phyloP scores from a whole-genome alignment of 2,797 vertebrate genomes.

The Takifugu rubripes region DNA sequence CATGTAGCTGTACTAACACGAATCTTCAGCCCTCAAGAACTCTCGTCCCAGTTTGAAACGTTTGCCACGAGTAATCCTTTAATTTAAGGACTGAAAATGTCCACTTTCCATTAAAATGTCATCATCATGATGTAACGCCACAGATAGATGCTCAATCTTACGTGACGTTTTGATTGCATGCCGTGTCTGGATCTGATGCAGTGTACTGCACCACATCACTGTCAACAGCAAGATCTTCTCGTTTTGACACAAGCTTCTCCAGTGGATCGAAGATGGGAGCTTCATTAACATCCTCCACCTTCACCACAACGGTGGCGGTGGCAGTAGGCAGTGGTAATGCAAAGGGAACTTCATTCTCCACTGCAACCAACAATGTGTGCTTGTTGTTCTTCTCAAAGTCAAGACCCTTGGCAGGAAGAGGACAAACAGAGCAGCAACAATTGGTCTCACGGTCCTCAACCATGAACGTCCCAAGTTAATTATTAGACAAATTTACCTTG shows the following conservation, averaged over 20 bases:
- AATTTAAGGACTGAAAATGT: too few species aligned
- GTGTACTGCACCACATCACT: slow-evolving; percentile 63
- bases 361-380: slow-evolving; percentile 75
- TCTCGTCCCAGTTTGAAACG: too few species aligned
- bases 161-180: slow-evolving; percentile 77
- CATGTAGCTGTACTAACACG: too few species aligned
- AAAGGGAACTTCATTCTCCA: slow-evolving; percentile 81
- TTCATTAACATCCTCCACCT: slow-evolving; percentile 84
- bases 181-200: slow-evolving; percentile 84
- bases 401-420: slow-evolving; percentile 66
- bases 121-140: neutral
- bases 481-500: slow-evolving; percentile 65
- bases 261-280: slow-evolving; percentile 77
- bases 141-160: slow-evolving; percentile 57
- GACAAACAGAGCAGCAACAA: neutral
- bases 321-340: slow-evolving; percentile 57
- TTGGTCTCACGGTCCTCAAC: too few species aligned
- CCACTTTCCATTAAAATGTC: too few species aligned
- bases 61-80: too few species aligned
- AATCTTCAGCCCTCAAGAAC: too few species aligned
- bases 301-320: slow-evolving; percentile 81
- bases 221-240: slow-evolving; percentile 59
- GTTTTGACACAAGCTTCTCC: slow-evolving; percentile 46
- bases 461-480: too few species aligned
- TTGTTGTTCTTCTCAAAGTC: slow-evolving; percentile 79